Conservation (phyloP, 2,797 vertebrate genomes). For the Phylloscopus collybita region DNA sequence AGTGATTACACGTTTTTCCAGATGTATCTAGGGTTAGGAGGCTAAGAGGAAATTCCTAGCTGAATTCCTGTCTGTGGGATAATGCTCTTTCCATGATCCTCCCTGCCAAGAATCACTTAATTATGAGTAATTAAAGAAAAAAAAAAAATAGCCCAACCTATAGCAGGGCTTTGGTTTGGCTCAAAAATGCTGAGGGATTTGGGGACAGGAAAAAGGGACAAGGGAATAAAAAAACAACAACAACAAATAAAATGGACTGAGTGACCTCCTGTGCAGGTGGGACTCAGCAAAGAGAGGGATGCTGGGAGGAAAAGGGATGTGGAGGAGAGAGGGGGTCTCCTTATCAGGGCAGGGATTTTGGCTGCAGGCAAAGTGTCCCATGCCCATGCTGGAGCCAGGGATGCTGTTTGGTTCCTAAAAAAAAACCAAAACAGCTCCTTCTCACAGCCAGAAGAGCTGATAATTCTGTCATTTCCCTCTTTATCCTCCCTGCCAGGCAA, state of each 20-base stretch:
- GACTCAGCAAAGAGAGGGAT: rapidly evolving
- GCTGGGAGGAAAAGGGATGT: not conserved
- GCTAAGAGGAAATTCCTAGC: constrained; percentile 55
- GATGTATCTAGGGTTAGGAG: not conserved
- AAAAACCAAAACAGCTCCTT: not conserved
- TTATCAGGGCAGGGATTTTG: not conserved
- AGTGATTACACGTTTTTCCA: not conserved
- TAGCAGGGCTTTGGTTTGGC: not conserved
- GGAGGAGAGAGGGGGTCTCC: not conserved
- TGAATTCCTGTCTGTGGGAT: constrained; percentile 47
- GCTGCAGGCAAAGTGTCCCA: rapidly evolving
- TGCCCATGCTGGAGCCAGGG: not conserved
- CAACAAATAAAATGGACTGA: not conserved
- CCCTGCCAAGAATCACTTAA: constrained; percentile 56
- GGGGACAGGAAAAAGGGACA: not conserved
- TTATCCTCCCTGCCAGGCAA: not conserved
- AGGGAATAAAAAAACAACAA: not conserved
- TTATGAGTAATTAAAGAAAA: constrained; percentile 30
- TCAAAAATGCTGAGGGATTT: not conserved
- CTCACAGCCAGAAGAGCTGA: not conserved
- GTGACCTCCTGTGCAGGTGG: not conserved
- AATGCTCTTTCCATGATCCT: not conserved
- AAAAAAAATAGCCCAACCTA: not conserved
- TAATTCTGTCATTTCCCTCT: not conserved
- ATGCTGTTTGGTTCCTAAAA: not conserved